Conservation (phyloP, 2,888 invertebrate genomes). For the Callyntrura sp. region DNA sequence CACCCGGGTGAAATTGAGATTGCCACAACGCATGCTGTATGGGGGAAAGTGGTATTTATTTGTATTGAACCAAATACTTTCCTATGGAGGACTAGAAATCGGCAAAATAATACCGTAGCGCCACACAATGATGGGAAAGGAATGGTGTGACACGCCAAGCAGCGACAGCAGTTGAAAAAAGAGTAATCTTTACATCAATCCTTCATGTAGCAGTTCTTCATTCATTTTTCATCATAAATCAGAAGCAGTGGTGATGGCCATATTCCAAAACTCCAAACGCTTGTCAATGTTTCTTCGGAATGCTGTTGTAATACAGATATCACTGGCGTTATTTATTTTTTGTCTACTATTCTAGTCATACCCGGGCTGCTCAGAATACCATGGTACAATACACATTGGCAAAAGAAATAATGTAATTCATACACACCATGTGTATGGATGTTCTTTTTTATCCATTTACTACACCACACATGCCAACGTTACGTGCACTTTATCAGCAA, state of each 20-base stretch:
- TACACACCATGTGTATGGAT: too few species aligned
- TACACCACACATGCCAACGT: constrained; percentile 25
- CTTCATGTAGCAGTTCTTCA: constrained; percentile 5
- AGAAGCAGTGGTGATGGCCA: constrained; percentile 45
- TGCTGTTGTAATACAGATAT: constrained; percentile 53
- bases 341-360: not conserved
- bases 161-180: constrained; percentile 9
- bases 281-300: constrained; percentile 65
- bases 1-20: constrained; percentile 28
- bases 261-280: constrained; percentile 69
- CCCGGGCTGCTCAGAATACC: not conserved
- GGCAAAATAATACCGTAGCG: constrained; percentile 22
- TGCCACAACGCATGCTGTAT: constrained; percentile 40
- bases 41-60: not conserved
- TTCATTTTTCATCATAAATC: constrained; percentile 53
- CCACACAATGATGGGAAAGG: not conserved
- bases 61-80: constrained; percentile 53
- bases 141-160: constrained; percentile 48
- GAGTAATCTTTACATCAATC: constrained; percentile 52
- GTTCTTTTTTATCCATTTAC: constrained; percentile 35
- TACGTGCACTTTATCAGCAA: constrained; percentile 39
- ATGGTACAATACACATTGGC: constrained; percentile 4
- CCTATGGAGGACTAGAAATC: constrained; percentile 30
- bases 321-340: constrained; percentile 24
- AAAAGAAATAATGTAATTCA: constrained; percentile 44